A percentile compares a stretch with the other conserved stretches of the same genome.
phyloP scores from a whole-genome alignment of 2,888 invertebrate genomes.

The Chalcosyrphus nemorum region DNA sequence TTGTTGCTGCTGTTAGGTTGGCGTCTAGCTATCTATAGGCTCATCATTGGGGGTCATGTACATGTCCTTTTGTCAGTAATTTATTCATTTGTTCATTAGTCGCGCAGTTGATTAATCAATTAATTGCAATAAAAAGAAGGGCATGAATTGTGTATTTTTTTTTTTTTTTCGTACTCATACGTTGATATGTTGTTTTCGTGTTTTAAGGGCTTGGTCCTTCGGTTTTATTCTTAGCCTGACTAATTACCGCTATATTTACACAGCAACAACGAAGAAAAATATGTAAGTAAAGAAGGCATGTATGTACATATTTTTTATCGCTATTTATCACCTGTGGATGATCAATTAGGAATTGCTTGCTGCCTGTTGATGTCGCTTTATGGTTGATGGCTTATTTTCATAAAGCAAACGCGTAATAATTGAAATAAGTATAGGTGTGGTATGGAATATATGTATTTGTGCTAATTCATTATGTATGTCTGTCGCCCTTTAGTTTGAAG shows the following conservation, averaged over 20 bases:
- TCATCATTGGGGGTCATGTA: constrained; percentile 57
- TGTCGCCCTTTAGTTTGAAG: background rate
- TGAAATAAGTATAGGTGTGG: constrained; percentile 18
- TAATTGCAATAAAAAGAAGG: constrained; percentile 60
- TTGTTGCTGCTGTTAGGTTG: constrained; percentile 33
- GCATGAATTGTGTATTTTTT: constrained; percentile 40
- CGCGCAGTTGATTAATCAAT: constrained; percentile 67
- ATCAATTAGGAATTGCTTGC: constrained; percentile 40
- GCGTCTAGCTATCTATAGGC: constrained; percentile 54
- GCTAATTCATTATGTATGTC: background rate
- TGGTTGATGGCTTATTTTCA: constrained; percentile 26
- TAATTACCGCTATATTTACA: constrained; percentile 29
- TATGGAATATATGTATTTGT: too few species aligned
- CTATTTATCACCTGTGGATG: constrained; percentile 40
- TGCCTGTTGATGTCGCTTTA: constrained; percentile 15
- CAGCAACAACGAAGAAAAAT: background rate
- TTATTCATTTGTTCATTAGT: constrained; percentile 68
- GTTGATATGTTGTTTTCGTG: background rate
- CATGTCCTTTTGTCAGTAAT: constrained; percentile 39
- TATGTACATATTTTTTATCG: background rate
- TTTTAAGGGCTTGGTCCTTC: constrained; percentile 42
- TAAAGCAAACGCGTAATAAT: constrained; percentile 1
- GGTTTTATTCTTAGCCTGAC: background rate
- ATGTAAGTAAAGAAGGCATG: background rate
- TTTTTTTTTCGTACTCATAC: constrained; percentile 15